Conservation (phyloP, 2,797 vertebrate genomes). For the Macrochelys suwanniensis region DNA sequence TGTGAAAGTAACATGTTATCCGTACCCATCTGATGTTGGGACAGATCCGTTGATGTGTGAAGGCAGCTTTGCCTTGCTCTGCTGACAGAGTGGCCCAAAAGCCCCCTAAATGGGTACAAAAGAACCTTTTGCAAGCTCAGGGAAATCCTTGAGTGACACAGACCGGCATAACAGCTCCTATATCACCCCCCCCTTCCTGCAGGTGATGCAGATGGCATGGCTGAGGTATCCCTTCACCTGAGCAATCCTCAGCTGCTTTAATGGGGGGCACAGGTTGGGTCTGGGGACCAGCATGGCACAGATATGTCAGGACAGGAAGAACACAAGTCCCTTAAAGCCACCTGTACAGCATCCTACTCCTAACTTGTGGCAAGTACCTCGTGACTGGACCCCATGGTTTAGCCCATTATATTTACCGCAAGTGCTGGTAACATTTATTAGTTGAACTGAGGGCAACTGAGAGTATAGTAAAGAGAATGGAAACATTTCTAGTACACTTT, state of each 20-base stretch:
- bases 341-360: background rate
- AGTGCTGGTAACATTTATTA: conserved; percentile 14
- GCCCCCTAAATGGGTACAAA: background rate
- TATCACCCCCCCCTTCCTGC: rapidly evolving
- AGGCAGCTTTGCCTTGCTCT: background rate
- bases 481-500: background rate
- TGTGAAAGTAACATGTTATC: background rate
- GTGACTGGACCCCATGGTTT: conserved; percentile 2
- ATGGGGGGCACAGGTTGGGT: background rate
- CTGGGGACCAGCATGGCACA: background rate
- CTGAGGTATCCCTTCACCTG: background rate
- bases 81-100: rapidly evolving
- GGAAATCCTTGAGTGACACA: background rate
- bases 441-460: conserved; percentile 5
- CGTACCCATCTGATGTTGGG: rapidly evolving
- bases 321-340: conserved; percentile 32
- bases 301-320: background rate
- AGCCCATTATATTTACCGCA: conserved; percentile 4
- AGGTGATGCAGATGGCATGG: background rate
- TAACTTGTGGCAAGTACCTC: background rate
- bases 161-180: background rate
- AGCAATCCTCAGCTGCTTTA: background rate
- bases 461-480: background rate
- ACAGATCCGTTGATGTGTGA: background rate
- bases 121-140: rapidly evolving